phyloP scores from a whole-genome alignment of 2,113 vertebrate species.

The Columba janthina region DNA sequence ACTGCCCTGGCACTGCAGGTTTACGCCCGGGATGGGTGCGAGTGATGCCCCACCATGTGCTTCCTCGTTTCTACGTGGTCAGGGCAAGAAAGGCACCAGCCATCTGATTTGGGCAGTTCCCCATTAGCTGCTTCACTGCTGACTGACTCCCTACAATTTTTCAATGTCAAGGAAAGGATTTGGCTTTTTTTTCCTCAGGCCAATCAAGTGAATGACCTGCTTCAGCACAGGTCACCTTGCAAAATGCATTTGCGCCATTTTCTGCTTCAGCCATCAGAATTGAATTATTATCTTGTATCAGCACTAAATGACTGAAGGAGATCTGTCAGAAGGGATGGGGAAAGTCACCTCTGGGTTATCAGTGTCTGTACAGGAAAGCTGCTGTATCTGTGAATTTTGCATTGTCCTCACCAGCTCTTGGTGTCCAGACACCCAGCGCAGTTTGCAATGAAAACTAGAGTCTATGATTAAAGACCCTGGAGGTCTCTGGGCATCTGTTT shows the following conservation, averaged over 20 bases:
- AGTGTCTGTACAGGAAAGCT: neutral
- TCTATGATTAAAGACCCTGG: neutral
- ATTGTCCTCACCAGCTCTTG: neutral
- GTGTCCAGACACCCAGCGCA: accelerated
- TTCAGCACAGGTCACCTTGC: neutral
- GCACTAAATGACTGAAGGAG: neutral
- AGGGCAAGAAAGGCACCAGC: neutral
- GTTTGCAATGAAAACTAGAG: neutral
- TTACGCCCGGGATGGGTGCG: neutral
- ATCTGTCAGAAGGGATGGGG: neutral
- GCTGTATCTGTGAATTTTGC: neutral
- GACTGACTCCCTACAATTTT: neutral
- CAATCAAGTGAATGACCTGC: neutral
- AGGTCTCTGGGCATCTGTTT: neutral
- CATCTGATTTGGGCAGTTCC: neutral
- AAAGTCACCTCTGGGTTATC: neutral
- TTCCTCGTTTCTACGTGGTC: neutral
- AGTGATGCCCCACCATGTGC: neutral
- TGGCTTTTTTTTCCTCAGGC: neutral
- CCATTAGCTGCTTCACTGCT: neutral
- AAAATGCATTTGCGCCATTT: neutral
- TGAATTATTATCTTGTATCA: neutral
- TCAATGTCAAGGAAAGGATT: neutral
- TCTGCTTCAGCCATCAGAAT: neutral
- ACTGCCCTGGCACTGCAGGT: too few species aligned